These are phyloP conservation scores for Peromyscus maniculatus DNA, from an alignment of 2,113 vertebrate genomes.

Conservation along the genomic window DNA sequence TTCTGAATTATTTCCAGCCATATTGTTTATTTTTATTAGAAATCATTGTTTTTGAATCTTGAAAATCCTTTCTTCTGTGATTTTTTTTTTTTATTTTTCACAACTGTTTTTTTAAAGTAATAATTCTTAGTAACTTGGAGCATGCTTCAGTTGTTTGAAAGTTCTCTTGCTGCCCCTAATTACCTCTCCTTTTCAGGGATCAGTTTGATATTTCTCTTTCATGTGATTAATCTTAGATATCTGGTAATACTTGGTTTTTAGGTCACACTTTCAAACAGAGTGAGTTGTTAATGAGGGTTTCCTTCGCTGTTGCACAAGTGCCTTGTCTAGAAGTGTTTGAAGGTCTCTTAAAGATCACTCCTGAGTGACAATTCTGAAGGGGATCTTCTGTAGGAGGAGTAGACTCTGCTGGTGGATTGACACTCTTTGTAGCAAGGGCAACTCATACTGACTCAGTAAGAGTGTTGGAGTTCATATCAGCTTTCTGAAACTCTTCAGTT, in stretches of 20 bases:
- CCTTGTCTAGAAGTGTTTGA: neutral
- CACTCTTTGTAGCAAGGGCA: neutral
- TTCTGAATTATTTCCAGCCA: neutral
- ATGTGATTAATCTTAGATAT: constrained; percentile 10
- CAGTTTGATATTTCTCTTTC: constrained; percentile 39
- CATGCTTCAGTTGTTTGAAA: neutral
- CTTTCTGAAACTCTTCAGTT: neutral
- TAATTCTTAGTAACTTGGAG: neutral
- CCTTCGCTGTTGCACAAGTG: neutral
- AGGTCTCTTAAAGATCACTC: neutral
- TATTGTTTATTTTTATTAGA: neutral
- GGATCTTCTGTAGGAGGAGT: neutral
- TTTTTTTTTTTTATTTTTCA: neutral
- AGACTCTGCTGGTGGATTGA: neutral
- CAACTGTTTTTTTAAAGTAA: neutral
- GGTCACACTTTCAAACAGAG: neutral
- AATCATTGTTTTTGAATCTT: neutral
- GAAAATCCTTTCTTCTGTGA: neutral
- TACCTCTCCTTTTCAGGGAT: neutral
- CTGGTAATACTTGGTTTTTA: neutral
- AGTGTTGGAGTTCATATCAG: neutral
- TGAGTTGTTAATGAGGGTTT: neutral
- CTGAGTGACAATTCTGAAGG: neutral
- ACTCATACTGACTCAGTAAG: neutral
- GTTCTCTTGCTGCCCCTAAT: constrained; percentile 13